Percentiles rank a stretch among this genome's conserved stretches.
Evolutionary conservation across 2,797 vertebrate species (phyloP).

Genomic region (Acipenser transmontanus): DNA sequence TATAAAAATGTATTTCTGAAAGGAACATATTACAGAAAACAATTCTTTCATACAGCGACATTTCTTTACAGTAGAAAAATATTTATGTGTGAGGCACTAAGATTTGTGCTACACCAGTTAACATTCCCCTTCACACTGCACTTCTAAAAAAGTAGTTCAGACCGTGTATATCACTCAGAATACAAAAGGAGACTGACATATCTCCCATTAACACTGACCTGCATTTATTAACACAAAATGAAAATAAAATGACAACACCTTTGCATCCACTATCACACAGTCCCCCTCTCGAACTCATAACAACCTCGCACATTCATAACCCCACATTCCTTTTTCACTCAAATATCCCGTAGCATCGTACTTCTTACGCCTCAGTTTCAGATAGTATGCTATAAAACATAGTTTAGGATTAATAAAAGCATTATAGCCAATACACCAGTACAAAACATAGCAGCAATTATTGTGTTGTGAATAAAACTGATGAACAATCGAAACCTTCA

Average conservation of each 20-base stretch:
- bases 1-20: too few species aligned
- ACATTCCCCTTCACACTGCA: constrained; percentile 11
- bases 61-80: too few species aligned
- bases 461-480: constrained; percentile 6
- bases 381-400: constrained; percentile 2
- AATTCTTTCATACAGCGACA: too few species aligned
- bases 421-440: not conserved
- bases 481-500: constrained; percentile 7
- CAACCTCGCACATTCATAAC: not conserved
- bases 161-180: constrained; percentile 4
- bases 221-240: not conserved
- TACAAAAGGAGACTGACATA: not conserved
- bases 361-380: not conserved
- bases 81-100: too few species aligned
- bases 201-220: constrained; percentile 7
- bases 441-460: constrained; percentile 13
- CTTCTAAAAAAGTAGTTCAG: constrained; percentile 8
- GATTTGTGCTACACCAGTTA: constrained; percentile 4
- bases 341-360: constrained; percentile 12
- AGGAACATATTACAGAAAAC: too few species aligned
- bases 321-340: constrained; percentile 11
- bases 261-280: constrained; percentile 2
- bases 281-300: constrained; percentile 2
- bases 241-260: constrained; percentile 7
- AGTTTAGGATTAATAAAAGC: not conserved